These are phyloP conservation scores for Phrynocephalus vlangalii DNA, from an alignment of 2,797 vertebrate species.

Conservation along the genomic window DNA sequence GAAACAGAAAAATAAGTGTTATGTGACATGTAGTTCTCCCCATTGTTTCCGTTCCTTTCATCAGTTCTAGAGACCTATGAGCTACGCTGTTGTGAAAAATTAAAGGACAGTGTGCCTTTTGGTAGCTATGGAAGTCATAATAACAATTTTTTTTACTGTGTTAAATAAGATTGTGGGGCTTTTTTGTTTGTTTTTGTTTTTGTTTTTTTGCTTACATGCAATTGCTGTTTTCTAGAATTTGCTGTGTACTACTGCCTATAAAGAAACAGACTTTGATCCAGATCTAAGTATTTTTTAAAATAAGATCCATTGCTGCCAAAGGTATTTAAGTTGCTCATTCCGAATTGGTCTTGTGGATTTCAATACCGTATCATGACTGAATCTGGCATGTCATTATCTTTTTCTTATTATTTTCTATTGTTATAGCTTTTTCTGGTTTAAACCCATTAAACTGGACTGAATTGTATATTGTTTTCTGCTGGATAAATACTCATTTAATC, in stretches of 20 bases:
- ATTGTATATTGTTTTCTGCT: neutral
- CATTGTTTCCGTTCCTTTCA: neutral
- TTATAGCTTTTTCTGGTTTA: neutral
- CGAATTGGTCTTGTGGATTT: neutral
- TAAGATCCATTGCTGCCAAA: neutral
- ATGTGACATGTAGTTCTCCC: neutral
- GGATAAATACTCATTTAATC: neutral
- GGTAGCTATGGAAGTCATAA: neutral
- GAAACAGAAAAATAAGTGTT: neutral
- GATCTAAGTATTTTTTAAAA: neutral
- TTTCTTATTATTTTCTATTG: neutral
- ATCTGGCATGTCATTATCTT: neutral
- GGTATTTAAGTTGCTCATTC: neutral
- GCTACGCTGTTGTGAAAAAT: neutral
- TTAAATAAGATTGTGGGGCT: accelerated
- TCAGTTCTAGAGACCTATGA: neutral
- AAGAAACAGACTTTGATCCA: neutral
- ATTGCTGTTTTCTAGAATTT: neutral
- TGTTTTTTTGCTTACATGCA: accelerated
- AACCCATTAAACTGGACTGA: neutral
- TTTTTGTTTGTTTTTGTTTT: no score
- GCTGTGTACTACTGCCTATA: neutral
- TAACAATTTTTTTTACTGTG: neutral
- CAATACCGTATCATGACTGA: neutral
- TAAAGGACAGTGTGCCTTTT: neutral